These are phyloP conservation scores for Aporrectodea caliginosa DNA, from an alignment of 1,140 invertebrate species.

Conservation along the genomic window DNA sequence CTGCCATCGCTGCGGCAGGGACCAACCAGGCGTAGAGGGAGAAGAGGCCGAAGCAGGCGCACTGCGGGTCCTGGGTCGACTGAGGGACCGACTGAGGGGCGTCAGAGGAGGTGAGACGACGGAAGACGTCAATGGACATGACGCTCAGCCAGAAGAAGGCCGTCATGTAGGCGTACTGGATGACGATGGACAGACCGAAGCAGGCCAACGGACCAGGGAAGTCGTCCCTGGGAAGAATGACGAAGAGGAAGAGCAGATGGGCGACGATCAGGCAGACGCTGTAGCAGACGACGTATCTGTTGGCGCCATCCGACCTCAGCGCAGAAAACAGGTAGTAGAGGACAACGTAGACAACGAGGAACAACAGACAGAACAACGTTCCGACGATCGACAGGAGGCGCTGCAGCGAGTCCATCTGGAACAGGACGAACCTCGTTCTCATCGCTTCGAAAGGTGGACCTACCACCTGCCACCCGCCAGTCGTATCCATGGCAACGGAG, in stretches of 20 bases:
- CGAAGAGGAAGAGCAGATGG: slow-evolving; percentile 40
- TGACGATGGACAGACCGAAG: slow-evolving; percentile 51
- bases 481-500: background rate
- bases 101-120: slow-evolving; percentile 60
- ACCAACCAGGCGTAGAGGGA: slow-evolving; percentile 58
- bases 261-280: slow-evolving; percentile 36
- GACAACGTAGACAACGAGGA: background rate
- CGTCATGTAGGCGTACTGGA: slow-evolving; percentile 59
- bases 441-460: background rate
- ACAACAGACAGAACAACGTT: background rate
- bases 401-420: slow-evolving; percentile 22
- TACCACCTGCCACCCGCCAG: background rate
- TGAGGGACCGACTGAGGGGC: background rate
- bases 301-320: background rate
- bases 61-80: background rate
- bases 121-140: slow-evolving; percentile 61
- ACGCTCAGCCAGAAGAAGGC: slow-evolving; percentile 63
- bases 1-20: slow-evolving; percentile 55
- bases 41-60: slow-evolving; percentile 56
- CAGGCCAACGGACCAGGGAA: slow-evolving; percentile 50
- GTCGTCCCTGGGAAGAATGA: slow-evolving; percentile 55
- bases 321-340: background rate
- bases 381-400: slow-evolving; percentile 37
- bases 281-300: background rate
- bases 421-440: background rate